These are phyloP conservation scores for Paramormyrops hopkinsi DNA, from an alignment of 2,797 vertebrate species.

Conservation along the genomic window DNA sequence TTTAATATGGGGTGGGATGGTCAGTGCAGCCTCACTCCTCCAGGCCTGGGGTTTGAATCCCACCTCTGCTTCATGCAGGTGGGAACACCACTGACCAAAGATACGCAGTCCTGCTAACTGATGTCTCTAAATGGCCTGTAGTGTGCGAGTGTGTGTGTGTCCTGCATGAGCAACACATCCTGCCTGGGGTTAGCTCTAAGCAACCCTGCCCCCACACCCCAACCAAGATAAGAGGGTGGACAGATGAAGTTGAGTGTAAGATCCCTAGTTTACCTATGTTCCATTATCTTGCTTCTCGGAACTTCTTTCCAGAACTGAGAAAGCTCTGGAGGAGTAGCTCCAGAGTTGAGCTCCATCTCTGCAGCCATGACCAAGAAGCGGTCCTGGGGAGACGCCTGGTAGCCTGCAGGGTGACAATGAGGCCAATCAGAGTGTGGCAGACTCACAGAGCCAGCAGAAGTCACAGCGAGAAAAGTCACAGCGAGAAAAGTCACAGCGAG, in stretches of 20 bases:
- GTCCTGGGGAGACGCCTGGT: constrained; percentile 66
- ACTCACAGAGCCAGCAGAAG: not conserved
- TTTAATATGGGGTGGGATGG: not conserved
- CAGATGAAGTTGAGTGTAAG: not conserved
- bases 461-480: not conserved
- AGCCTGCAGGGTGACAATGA: constrained; percentile 44
- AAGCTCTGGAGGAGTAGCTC: constrained; percentile 56
- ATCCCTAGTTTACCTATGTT: constrained; percentile 59
- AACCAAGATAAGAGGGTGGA: not conserved
- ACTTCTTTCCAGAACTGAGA: constrained; percentile 73
- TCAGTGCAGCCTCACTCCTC: not conserved
- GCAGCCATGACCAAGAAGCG: constrained; percentile 74
- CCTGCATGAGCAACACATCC: not conserved
- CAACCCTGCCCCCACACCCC: not conserved
- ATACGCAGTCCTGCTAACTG: not conserved
- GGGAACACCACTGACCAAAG: not conserved
- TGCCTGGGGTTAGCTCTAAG: not conserved
- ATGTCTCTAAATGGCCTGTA: not conserved
- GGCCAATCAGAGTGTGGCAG: not conserved
- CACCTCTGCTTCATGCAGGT: not conserved
- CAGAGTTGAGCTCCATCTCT: constrained; percentile 66
- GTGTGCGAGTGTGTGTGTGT: not conserved
- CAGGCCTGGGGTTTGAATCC: not conserved
- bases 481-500: not conserved
- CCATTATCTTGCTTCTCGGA: constrained; percentile 67